Evolutionary conservation across 2,113 vertebrate genomes (phyloP).

Genomic region (Ctenomys sociabilis): DNA sequence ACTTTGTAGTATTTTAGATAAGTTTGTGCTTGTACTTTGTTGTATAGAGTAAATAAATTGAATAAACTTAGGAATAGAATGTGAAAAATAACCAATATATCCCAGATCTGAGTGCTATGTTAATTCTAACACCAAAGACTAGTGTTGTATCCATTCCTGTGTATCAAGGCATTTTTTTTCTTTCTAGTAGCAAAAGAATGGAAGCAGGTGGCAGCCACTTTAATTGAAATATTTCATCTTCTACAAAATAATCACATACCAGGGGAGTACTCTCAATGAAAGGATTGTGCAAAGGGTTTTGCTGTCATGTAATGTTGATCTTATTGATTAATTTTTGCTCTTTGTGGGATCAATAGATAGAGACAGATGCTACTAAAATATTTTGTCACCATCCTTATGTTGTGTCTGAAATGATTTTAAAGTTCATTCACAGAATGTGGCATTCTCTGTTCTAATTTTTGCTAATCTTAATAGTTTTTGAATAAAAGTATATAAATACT

Average conservation of each 20-base stretch:
- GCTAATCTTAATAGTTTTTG: constrained; percentile 50
- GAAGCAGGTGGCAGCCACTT: neutral
- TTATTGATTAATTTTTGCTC: neutral
- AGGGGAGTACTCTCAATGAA: neutral
- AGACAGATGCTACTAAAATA: neutral
- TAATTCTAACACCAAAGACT: neutral
- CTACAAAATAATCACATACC: neutral
- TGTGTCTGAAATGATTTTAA: constrained; percentile 35
- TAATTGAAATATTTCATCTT: neutral
- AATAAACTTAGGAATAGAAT: too few relatives aligned
- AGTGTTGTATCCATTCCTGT: neutral
- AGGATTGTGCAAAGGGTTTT: neutral
- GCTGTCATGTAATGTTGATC: neutral
- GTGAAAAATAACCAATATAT: too few relatives aligned
- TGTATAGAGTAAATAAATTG: too few relatives aligned
- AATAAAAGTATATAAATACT: constrained; percentile 58
- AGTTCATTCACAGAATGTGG: neutral
- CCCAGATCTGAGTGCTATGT: neutral
- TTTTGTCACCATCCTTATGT: neutral
- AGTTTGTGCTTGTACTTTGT: too few relatives aligned
- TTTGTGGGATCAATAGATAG: neutral
- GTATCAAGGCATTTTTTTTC: neutral
- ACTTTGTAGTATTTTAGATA: too few relatives aligned
- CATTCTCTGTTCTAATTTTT: constrained; percentile 38
- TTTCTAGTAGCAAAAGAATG: constrained; percentile 20